Percentiles rank a stretch among this genome's conserved stretches.
phyloP scores from a whole-genome alignment of 2,888 invertebrate species.

The Sesamia inferens region DNA sequence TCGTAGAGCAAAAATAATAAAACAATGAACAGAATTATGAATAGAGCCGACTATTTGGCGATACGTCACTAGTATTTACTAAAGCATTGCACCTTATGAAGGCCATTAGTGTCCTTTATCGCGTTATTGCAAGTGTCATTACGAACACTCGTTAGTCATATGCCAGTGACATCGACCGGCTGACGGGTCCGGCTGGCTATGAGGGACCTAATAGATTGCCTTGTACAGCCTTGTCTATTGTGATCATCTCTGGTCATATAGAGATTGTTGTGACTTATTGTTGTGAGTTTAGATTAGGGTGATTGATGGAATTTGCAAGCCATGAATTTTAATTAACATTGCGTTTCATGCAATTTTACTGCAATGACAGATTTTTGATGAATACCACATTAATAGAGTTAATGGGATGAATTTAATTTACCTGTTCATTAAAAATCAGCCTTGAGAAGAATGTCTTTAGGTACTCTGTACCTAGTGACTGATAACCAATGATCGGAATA shows the following conservation, averaged over 20 bases:
- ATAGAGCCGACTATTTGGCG: background rate
- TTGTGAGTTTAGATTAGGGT: too few relatives aligned
- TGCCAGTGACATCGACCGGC: slow-evolving; percentile 58
- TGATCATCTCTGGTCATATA: slow-evolving; percentile 38
- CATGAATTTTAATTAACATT: background rate
- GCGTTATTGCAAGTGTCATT: slow-evolving; percentile 65
- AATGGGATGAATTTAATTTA: too few relatives aligned
- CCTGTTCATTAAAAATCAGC: too few relatives aligned
- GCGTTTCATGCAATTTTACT: background rate
- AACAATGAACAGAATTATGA: background rate
- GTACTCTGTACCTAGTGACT: too few relatives aligned
- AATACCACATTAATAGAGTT: background rate
- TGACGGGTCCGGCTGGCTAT: slow-evolving; percentile 61
- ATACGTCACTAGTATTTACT: slow-evolving; percentile 35
- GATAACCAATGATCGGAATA: too few relatives aligned
- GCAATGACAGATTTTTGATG: background rate
- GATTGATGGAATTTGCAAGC: slow-evolving; percentile 13
- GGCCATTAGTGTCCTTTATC: slow-evolving; percentile 60
- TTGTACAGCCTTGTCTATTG: slow-evolving; percentile 20
- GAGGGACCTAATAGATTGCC: slow-evolving; percentile 62
- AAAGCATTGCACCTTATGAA: slow-evolving; percentile 52
- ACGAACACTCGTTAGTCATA: slow-evolving; percentile 65
- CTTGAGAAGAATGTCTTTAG: too few relatives aligned
- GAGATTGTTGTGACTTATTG: background rate
- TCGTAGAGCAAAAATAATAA: background rate